Percentiles rank a stretch among this genome's conserved stretches.
phyloP scores from a whole-genome alignment of 2,888 invertebrate species.

The Drymonia ruficornis region DNA sequence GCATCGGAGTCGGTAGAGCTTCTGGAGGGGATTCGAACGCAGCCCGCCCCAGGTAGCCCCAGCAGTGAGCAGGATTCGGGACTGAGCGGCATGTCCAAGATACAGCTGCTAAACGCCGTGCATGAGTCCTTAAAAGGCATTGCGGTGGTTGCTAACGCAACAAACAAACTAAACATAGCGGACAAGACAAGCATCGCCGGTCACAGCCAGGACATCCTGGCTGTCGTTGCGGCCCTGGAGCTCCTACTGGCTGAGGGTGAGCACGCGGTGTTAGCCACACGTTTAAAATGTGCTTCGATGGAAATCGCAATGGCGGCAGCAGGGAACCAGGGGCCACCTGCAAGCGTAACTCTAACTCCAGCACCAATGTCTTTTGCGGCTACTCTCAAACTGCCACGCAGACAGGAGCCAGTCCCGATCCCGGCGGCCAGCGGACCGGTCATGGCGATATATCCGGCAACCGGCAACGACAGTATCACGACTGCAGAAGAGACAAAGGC shows the following conservation, averaged over 20 bases:
- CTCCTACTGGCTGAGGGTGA: background rate
- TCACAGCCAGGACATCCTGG: slow-evolving; percentile 2
- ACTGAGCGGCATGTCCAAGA: background rate
- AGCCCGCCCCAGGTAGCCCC: too few relatives aligned
- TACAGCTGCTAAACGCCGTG: slow-evolving; percentile 6
- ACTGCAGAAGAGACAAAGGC: slow-evolving; percentile 13
- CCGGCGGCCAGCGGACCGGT: background rate
- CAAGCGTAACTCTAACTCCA: background rate
- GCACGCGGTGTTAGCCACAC: background rate
- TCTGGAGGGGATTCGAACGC: too few relatives aligned
- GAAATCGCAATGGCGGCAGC: background rate
- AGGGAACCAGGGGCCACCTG: background rate
- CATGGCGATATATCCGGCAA: background rate
- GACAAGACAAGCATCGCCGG: background rate
- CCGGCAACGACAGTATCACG: too few relatives aligned
- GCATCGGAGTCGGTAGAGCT: too few relatives aligned
- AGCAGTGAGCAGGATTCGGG: too few relatives aligned
- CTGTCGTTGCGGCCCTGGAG: slow-evolving; percentile 2
- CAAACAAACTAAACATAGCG: slow-evolving; percentile 14
- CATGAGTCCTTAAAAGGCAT: slow-evolving; percentile 15
- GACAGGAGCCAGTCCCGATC: background rate
- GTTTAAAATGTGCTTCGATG: background rate
- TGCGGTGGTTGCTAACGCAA: slow-evolving; percentile 1
- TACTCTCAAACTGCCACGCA: background rate
- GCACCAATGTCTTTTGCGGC: background rate